A percentile compares a stretch with the other conserved stretches of the same genome.
These are phyloP conservation scores for Erebia epiphron DNA, from an alignment of 2,888 invertebrate species.

Conservation along the genomic window DNA sequence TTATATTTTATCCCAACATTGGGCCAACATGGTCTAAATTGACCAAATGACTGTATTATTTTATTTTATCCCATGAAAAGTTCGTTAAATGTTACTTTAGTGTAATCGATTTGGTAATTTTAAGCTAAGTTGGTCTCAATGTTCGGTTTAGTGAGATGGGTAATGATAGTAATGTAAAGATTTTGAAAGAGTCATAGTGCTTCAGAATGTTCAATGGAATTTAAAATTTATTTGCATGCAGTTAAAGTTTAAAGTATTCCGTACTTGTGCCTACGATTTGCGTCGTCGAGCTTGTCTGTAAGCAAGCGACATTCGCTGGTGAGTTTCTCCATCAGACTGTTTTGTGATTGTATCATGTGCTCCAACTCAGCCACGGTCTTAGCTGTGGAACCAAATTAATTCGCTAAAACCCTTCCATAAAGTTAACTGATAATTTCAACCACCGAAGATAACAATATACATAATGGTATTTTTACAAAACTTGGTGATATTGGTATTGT, in stretches of 20 bases:
- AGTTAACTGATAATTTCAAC: neutral
- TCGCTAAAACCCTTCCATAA: slow-evolving; percentile 24
- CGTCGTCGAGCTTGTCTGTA: slow-evolving; percentile 95
- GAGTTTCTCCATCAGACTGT: slow-evolving; percentile 96
- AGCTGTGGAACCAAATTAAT: slow-evolving; percentile 85
- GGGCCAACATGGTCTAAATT: slow-evolving; percentile 5
- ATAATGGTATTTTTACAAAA: neutral
- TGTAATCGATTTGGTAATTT: neutral
- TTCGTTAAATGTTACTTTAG: neutral
- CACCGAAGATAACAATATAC: neutral
- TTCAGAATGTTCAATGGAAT: slow-evolving; percentile 23
- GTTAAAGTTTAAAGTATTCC: slow-evolving; percentile 67
- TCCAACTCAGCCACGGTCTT: slow-evolving; percentile 95
- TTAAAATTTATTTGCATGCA: slow-evolving; percentile 58
- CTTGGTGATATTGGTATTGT: neutral
- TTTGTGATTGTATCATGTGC: slow-evolving; percentile 94
- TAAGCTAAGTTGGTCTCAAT: slow-evolving; percentile 35
- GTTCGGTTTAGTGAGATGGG: slow-evolving; percentile 54
- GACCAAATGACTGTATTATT: neutral
- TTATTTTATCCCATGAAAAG: too few species aligned
- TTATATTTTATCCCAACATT: slow-evolving; percentile 19
- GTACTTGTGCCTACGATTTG: slow-evolving; percentile 95
- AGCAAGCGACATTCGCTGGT: slow-evolving; percentile 94
- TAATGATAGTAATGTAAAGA: slow-evolving; percentile 63
- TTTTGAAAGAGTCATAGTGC: slow-evolving; percentile 37